These are phyloP conservation scores for Caenorhabditis drosophilae DNA, from an alignment of 2,888 invertebrate species.

Conservation along the genomic window DNA sequence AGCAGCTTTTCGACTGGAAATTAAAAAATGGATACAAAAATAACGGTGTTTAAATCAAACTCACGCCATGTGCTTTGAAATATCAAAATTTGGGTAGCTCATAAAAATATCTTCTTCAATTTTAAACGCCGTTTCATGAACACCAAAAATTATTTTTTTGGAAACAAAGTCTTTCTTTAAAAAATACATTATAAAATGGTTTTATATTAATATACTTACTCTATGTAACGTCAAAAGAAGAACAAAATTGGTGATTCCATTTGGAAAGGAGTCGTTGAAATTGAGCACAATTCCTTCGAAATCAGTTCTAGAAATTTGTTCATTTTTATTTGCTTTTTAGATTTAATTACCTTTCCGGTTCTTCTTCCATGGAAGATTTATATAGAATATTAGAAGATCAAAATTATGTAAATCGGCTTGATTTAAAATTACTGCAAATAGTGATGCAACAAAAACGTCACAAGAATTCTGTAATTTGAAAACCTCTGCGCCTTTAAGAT, in stretches of 20 bases:
- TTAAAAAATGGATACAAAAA: conserved; percentile 4
- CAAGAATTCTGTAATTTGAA: no score
- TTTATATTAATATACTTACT: neutral
- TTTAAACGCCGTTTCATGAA: conserved; percentile 10
- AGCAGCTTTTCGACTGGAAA: conserved; percentile 14
- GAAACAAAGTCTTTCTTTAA: neutral
- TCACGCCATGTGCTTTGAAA: neutral
- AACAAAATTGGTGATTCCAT: neutral
- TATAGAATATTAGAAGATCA: no score
- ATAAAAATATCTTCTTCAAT: neutral
- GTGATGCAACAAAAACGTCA: no score
- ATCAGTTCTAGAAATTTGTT: no score
- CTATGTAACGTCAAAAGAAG: neutral
- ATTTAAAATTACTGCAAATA: no score
- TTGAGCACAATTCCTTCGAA: conserved; percentile 1
- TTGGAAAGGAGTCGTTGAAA: neutral
- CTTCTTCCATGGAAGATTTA: no score
- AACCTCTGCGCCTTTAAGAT: no score
- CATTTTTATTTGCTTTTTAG: no score
- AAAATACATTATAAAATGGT: neutral
- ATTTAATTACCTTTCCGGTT: no score
- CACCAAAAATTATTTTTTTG: conserved; percentile 8
- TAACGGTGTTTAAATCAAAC: neutral
- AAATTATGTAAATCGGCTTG: no score
- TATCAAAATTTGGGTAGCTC: no score